Evolutionary conservation across 1,140 invertebrate species (phyloP).

Genomic region (Magallana gigas): DNA sequence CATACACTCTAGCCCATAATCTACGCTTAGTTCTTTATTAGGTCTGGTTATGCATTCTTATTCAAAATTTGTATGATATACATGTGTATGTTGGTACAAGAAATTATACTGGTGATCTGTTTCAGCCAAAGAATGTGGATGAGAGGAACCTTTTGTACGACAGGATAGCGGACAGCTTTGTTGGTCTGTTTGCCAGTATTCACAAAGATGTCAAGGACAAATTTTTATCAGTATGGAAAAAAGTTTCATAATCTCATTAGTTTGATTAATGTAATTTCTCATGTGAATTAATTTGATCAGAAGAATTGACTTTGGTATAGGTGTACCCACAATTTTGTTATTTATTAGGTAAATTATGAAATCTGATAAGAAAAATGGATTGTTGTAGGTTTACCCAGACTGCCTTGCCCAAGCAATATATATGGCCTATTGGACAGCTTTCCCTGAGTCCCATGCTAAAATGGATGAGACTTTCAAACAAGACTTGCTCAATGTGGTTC

Average conservation of each 20-base stretch:
- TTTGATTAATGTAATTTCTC: too few species aligned
- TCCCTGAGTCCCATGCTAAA: conserved; percentile 73
- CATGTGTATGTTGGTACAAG: too few species aligned
- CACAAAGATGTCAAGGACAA: conserved; percentile 78
- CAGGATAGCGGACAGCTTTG: conserved; percentile 78
- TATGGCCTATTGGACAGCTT: conserved; percentile 71
- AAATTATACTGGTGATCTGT: conserved; percentile 18
- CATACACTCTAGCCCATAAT: too few species aligned
- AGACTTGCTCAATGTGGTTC: conserved; percentile 68
- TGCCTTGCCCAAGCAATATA: conserved; percentile 76
- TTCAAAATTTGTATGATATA: too few species aligned
- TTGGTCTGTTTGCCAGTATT: conserved; percentile 76
- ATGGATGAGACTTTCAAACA: conserved; percentile 76
- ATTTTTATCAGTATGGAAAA: conserved; percentile 72
- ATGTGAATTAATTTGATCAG: too few species aligned
- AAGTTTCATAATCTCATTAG: too few species aligned
- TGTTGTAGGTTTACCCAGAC: conserved; percentile 72
- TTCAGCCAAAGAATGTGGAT: conserved; percentile 63
- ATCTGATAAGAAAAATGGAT: background rate
- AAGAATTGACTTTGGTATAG: too few species aligned
- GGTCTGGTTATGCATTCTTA: too few species aligned
- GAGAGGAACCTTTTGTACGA: conserved; percentile 75
- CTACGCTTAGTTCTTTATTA: too few species aligned
- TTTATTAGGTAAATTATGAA: too few species aligned
- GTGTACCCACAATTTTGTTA: too few species aligned